Percentiles rank a stretch among this genome's conserved stretches.
These are phyloP conservation scores for Galeruca laticollis DNA, from an alignment of 2,888 invertebrate genomes.

Conservation along the genomic window DNA sequence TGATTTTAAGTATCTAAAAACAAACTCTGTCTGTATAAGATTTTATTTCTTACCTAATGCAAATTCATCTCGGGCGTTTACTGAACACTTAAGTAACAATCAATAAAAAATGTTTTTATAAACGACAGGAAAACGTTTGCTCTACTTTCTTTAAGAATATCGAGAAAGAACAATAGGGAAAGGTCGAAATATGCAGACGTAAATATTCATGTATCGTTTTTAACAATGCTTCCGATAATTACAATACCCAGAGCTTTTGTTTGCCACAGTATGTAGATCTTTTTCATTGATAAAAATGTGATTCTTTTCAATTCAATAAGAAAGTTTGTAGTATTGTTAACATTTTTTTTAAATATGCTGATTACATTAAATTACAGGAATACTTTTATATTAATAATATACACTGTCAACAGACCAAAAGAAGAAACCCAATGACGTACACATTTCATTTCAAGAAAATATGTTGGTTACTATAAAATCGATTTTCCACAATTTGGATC, in stretches of 20 bases:
- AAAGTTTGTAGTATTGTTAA: not conserved
- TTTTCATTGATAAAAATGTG: not conserved
- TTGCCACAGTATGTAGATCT: conserved; percentile 1
- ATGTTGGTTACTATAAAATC: too few relatives aligned
- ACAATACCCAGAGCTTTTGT: conserved; percentile 21
- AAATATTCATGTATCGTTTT: conserved; percentile 35
- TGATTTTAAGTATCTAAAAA: not conserved
- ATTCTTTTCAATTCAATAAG: conserved; percentile 12
- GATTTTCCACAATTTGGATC: too few relatives aligned
- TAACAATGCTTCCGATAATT: conserved; percentile 31
- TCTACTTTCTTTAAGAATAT: conserved; percentile 13
- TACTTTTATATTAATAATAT: too few relatives aligned
- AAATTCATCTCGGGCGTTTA: not conserved
- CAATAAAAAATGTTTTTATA: conserved; percentile 7
- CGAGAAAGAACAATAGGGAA: conserved; percentile 12
- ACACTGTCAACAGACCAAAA: too few relatives aligned
- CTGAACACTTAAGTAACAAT: conserved; percentile 5
- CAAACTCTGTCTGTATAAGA: not conserved
- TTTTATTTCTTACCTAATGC: too few relatives aligned
- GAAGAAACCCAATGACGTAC: too few relatives aligned
- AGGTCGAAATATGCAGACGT: conserved; percentile 25
- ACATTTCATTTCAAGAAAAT: too few relatives aligned
- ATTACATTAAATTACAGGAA: too few relatives aligned
- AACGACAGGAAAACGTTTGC: not conserved
- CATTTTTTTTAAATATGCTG: not conserved